Base-by-base conservation (phyloP, 2,888 invertebrate species). In the Nemoura dubitans region DNA sequence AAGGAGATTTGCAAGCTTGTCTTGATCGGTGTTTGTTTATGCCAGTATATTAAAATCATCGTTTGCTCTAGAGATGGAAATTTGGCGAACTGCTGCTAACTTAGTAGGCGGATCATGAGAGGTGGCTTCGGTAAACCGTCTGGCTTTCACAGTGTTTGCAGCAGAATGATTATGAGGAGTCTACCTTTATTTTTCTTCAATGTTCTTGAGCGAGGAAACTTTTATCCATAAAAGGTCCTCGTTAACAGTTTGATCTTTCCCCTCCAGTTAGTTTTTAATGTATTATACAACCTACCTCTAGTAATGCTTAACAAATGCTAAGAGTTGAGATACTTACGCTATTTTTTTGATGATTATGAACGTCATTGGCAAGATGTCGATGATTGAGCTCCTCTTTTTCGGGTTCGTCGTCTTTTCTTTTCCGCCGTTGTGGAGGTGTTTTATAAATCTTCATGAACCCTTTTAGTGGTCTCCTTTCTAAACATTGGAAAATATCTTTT, bases 391-490 rank as follows among this genome's bases (percentile, higher is more conserved):
- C 80, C 43, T 86, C 86, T 88, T 88, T 89, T 85, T 89, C 90
- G 84, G 90, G 90, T 86, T 92, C 92, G 86, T 92, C 91, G 76
- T 92, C 92, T 88, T 92, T 92, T 90, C 92, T 92, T 89, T 92
- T 91, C 88, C 92, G 90, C 85, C 90, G 89, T 86, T 91, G 90
- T 87, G 92, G 92, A 76, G 93, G 92, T 77, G 93, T 93, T 90
- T 93, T 93, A 91, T 93, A 93, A 89, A 93, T 92, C 91, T 93
- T 93, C 91, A 93, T 93, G 90, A 93, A 93, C 85, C 93, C 92
- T 88, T 92, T 92, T 76, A 92, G 90, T 2, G 92, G 92, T 88
- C 92, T 90, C 88, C 93, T 90, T 89, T 93, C 93, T 92, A 91
- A 90, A 87, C 84, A 84, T 84, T 76, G 59, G 59, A 84, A 84